A percentile compares a stretch with the other conserved stretches of the same genome.
These are phyloP conservation scores for Eupithecia centaureata DNA, from an alignment of 2,888 invertebrate species.

Conservation along the genomic window DNA sequence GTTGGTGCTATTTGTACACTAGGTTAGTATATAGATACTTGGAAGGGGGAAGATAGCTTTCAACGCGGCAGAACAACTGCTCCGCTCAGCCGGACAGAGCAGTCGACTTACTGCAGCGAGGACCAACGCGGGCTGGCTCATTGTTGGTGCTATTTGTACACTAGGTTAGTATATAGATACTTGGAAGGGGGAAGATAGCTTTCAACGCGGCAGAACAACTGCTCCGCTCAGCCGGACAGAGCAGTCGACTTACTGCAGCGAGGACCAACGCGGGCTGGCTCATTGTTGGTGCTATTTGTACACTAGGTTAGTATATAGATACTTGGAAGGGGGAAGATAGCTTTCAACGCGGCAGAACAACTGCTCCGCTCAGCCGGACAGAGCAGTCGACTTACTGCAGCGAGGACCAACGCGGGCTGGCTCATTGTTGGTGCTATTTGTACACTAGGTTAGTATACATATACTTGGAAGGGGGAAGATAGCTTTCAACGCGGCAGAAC, in stretches of 20 bases:
- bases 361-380: slow-evolving; percentile 98
- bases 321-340: no score
- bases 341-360: no score
- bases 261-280: slow-evolving; percentile 99
- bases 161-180: slow-evolving; percentile 85
- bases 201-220: slow-evolving; percentile 99
- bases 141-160: slow-evolving; percentile 98
- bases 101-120: slow-evolving; percentile 96
- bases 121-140: slow-evolving; percentile 98
- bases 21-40: slow-evolving; percentile 81
- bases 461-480: no score
- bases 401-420: slow-evolving; percentile 99
- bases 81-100: slow-evolving; percentile 98
- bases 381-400: slow-evolving; percentile 96
- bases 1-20: slow-evolving; percentile 98
- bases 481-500: no score
- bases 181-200: slow-evolving; percentile 97
- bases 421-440: slow-evolving; percentile 97
- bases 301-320: slow-evolving; percentile 86
- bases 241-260: slow-evolving; percentile 96
- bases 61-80: slow-evolving; percentile 97
- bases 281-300: slow-evolving; percentile 98
- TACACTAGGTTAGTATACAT: slow-evolving; percentile 97
- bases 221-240: slow-evolving; percentile 97
- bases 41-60: slow-evolving; percentile 99